Evolutionary conservation across 1,140 invertebrate genomes (phyloP).

Genomic region (Radopholus similis): DNA sequence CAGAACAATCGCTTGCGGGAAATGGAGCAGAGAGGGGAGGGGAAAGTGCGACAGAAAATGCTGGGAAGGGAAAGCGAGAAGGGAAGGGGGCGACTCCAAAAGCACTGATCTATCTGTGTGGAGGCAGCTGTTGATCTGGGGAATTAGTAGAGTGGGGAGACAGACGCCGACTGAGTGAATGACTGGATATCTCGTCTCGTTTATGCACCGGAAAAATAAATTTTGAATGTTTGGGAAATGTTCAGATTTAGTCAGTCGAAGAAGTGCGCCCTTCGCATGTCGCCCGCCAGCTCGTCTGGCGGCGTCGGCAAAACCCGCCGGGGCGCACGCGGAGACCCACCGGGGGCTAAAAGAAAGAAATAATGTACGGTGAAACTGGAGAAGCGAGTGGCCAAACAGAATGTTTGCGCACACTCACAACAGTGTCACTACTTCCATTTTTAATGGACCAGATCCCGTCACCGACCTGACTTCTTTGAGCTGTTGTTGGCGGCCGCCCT

Average conservation of each 20-base stretch:
- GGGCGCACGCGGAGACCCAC: slow-evolving; percentile 30
- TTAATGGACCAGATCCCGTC: too few relatives aligned
- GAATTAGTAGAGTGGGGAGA: neutral
- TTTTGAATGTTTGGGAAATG: neutral
- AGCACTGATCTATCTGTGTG: too few relatives aligned
- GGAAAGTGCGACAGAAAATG: neutral
- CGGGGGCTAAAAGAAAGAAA: too few relatives aligned
- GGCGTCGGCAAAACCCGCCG: slow-evolving; percentile 33
- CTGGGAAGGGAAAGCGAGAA: neutral
- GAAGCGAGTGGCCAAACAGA: too few relatives aligned
- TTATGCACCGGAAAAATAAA: neutral
- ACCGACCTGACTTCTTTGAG: too few relatives aligned
- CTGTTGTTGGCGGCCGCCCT: too few relatives aligned
- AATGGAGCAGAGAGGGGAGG: neutral
- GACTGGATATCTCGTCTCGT: neutral
- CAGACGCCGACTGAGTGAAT: neutral
- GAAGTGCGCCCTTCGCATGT: neutral
- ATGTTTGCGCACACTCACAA: too few relatives aligned
- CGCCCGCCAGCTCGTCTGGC: slow-evolving; percentile 18
- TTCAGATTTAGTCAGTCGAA: neutral
- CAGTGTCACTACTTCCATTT: neutral
- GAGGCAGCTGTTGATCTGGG: neutral
- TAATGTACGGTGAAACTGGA: too few relatives aligned
- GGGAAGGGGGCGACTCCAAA: neutral
- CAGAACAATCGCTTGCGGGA: neutral